Base-by-base conservation (phyloP, 2,888 invertebrate species). In the Epistrophella euchroma region DNA sequence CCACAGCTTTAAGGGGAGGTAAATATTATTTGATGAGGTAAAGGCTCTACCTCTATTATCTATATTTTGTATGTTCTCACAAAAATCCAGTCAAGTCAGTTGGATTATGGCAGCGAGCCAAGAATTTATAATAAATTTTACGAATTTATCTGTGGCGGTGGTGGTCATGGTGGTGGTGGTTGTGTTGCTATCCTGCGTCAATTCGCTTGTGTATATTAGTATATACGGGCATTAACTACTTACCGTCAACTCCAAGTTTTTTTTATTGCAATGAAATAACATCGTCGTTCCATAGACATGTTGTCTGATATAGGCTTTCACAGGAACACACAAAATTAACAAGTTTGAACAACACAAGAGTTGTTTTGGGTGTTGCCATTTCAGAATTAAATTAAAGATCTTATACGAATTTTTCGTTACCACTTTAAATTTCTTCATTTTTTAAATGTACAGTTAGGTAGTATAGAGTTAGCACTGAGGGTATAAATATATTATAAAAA, bases 41-140 rank as follows among this genome's bases (percentile, higher is more conserved):
- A 64, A 43, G 10, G 64, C 15, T n/a, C 2, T 47, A 19, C 7
- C 6, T 5, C 6, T 47, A 13, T 6, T 47, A 17, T 13, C 7
- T 32, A 66, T 19, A 60, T 19, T 68, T 50, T 79, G 66, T 79
- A 79, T 72, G 45, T 32, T 50, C 66, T 43, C 45, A 79, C 74
- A 71, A 70, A 71, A 75, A 66, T 66, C 64, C 47, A 66, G 64
- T 73, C 62, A 37, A 58, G 74, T 58, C 71, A 58, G 37, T 70
- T 66, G 64, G 84, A 84, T 79, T 84, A 84, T 79, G 75, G 84
- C 79, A 79, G 13, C n/a, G 58, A 84, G 79, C 71, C 79, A 84
- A 75, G 40, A 79, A 71, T 64, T 66, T 45, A 66, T 70, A 79
- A 79, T 72, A 79, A 75, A 84, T 71, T 79, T 79, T 25, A 79